phyloP scores from a whole-genome alignment of 2,113 vertebrate genomes.

The Xiphorhynchus elegans region DNA sequence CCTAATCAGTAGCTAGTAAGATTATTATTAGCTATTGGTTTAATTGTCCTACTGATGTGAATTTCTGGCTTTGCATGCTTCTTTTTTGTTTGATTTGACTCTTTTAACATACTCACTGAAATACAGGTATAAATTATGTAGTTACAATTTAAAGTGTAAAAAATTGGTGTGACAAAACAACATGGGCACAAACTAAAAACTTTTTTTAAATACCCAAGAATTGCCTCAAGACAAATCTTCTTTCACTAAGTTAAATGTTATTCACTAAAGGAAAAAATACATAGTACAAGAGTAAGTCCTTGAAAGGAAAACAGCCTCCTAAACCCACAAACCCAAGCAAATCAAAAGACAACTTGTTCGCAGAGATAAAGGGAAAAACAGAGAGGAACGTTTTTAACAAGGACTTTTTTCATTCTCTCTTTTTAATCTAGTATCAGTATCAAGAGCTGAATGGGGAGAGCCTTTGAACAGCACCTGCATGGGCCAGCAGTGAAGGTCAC shows the following conservation, averaged over 20 bases:
- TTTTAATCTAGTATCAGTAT: conserved; percentile 70
- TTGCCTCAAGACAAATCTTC: conserved; percentile 15
- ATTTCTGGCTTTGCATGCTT: not conserved
- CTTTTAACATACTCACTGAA: not conserved
- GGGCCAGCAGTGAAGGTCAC: conserved; percentile 70
- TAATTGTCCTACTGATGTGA: not conserved
- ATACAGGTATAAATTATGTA: not conserved
- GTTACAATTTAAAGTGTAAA: not conserved
- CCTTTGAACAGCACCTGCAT: conserved; percentile 71
- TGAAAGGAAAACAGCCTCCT: conserved; percentile 72
- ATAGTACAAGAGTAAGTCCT: conserved; percentile 71
- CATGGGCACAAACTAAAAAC: not conserved
- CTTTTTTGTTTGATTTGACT: not conserved
- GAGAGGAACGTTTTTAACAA: conserved; percentile 60
- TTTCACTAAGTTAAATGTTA: conserved; percentile 34
- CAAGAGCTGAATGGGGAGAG: conserved; percentile 60
- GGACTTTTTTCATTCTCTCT: conserved; percentile 62
- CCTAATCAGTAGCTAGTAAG: not conserved
- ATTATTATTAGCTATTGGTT: not conserved
- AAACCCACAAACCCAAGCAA: conserved; percentile 72
- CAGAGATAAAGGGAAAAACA: conserved; percentile 58
- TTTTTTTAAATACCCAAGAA: not conserved
- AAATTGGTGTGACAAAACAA: not conserved
- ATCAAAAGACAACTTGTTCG: conserved; percentile 77
- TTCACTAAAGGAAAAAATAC: conserved; percentile 55